These are phyloP conservation scores for Grallaria varia DNA, from an alignment of 2,113 vertebrate species.

Conservation along the genomic window DNA sequence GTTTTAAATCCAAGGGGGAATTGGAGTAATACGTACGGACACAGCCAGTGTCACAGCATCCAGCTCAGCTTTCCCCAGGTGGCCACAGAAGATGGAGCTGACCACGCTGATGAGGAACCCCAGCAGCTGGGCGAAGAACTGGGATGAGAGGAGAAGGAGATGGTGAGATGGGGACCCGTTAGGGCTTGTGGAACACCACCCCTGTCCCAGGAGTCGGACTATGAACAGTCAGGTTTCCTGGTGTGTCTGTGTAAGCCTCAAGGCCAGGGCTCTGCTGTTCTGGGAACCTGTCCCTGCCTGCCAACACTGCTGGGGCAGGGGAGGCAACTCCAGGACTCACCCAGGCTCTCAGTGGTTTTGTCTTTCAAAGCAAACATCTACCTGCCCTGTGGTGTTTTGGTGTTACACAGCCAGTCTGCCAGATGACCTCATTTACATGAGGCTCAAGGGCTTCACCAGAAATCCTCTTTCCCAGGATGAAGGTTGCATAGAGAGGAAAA, in stretches of 20 bases:
- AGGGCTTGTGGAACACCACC: neutral
- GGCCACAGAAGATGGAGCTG: slow-evolving; percentile 91
- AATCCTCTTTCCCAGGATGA: neutral
- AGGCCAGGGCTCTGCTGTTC: neutral
- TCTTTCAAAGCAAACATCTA: neutral
- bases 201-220: neutral
- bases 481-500: neutral
- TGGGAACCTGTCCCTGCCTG: neutral
- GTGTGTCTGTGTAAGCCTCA: neutral
- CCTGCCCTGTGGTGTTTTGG: neutral
- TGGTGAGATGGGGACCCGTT: neutral
- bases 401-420: neutral
- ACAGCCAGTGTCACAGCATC: slow-evolving; percentile 86
- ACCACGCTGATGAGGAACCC: slow-evolving; percentile 85
- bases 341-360: neutral
- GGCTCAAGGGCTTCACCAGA: neutral
- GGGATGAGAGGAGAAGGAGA: neutral
- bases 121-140: slow-evolving; percentile 88
- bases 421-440: neutral
- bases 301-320: neutral
- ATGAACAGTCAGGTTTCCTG: neutral
- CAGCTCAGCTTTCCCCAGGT: slow-evolving; percentile 86
- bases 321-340: neutral
- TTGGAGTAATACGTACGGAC: slow-evolving; percentile 70
- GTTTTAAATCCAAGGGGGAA: neutral